A percentile compares a stretch with the other conserved stretches of the same genome.
These are phyloP conservation scores for Nebria ingens DNA, from an alignment of 1,140 invertebrate species.

Conservation along the genomic window DNA sequence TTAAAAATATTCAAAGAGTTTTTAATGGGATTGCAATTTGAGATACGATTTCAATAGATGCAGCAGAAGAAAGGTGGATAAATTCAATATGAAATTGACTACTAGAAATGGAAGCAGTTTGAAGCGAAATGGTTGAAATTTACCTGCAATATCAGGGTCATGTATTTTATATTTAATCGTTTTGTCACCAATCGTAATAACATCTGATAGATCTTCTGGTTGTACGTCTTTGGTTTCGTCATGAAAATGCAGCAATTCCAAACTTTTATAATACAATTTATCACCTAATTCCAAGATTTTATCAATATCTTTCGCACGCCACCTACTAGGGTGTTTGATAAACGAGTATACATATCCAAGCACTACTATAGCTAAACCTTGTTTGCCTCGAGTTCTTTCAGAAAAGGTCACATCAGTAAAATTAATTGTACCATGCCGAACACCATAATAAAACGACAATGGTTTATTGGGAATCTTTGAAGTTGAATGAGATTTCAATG, in stretches of 20 bases:
- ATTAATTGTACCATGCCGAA: not conserved
- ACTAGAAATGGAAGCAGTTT: no score
- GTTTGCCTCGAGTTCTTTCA: conserved; percentile 30
- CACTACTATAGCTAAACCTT: conserved; percentile 41
- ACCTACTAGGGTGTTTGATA: conserved; percentile 40
- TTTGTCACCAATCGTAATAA: conserved; percentile 19
- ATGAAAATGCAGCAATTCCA: conserved; percentile 21
- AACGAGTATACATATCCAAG: conserved; percentile 43
- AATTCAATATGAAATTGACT: no score
- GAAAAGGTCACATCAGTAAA: conserved; percentile 2
- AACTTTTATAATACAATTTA: conserved; percentile 31
- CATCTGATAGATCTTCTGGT: conserved; percentile 18
- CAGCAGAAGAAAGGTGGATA: no score
- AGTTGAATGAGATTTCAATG: not conserved
- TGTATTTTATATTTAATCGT: conserved; percentile 25
- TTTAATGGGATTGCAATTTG: not conserved
- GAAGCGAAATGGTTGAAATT: conserved; percentile 24
- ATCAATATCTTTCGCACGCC: conserved; percentile 40
- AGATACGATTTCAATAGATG: no score
- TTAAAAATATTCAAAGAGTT: conserved; percentile 13
- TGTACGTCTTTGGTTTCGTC: conserved; percentile 20
- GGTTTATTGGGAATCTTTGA: not conserved
- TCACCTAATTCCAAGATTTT: conserved; percentile 39
- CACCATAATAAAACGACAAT: not conserved
- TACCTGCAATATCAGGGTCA: conserved; percentile 27